Base-by-base conservation (phyloP, 2,888 invertebrate species). In the Drosophila ezoana region DNA sequence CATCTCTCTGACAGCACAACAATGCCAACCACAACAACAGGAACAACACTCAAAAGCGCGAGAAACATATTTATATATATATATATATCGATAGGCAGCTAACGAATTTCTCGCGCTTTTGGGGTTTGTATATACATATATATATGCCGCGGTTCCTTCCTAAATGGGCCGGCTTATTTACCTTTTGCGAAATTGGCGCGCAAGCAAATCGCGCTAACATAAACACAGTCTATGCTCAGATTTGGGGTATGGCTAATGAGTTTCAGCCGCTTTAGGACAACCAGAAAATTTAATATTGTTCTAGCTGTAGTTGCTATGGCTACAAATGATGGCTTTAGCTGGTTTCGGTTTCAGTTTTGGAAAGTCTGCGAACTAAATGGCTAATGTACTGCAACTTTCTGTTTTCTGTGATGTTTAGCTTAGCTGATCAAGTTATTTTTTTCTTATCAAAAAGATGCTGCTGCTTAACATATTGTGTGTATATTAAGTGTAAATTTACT, bases 161-260 rank as follows among this genome's bases (percentile, higher is more conserved):
- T 62, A 40, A 54, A 59, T 41, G 28, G 23, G 47, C 44, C n/a
- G 38, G 54, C 66, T 67, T 84, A 60, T 76, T 81, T 79, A 76
- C 76, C 69, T 84, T 71, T 67, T 65, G 63, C 35, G 59, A 62
- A 71, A 53, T 65, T 70, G 62, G 53, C 49, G 40, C 48, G 37
- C n/a, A 16, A 59, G 52, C 64, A 35, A 43, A 20, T 11, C 14
- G 44, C 60, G 32, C 54, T 47, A 62, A 72, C 56, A 72, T 60
- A 53, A 69, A 56, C 59, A 44, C 58, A 44, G 66, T 54, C 45
- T 52, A 44, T 60, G 62, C 68, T 18, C 35, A 35, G 53, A 57
- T 76, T 63, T 47, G 53, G 41, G 45, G 53, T 48, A 53, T 62
- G 65, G 62, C 72, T 80, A 80, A 81, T 80, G 84, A 81, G 73